Base-by-base conservation (phyloP, 2,113 vertebrate species). In the Isichthys henryi region DNA sequence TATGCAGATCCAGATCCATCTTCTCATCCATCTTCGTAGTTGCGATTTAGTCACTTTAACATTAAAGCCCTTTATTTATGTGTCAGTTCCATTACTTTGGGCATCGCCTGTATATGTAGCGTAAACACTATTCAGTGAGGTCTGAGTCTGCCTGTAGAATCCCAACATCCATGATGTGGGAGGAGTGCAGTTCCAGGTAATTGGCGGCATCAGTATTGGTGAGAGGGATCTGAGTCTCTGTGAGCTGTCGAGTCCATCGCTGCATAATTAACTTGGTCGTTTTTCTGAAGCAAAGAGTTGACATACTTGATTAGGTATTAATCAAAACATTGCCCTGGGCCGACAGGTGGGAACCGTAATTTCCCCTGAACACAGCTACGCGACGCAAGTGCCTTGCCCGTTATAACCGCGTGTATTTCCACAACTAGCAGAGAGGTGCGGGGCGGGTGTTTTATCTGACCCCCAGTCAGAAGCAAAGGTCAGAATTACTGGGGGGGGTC, bases 321-420 rank as follows among this genome's bases (percentile, higher is more conserved):
- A 94, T 94, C 93, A 94, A 93, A 94, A 94, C 91, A 92, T 91
- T 90, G 92, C 92, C 86, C 89, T 86, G 21, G n/a, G 89, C 89
- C 46, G 50, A 53, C 86, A 46, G 66, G 9, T 19, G 35, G 89
- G 19, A 45, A 10, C 31, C 31, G 82, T 45, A 17, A 45, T 52
- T 84, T 58, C 85, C 66, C 62, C 77, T 48, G 48, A 17, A n/a
- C 13, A 39, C 17, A 35, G 35, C 35, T 49, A 31, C 3, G 0
- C 35, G 1, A 35, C 85, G n/a, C 10, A 27, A 85, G 35, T 50
- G 3, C 43, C 50, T 9, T 21, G 74, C 17, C 70, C 35, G 9
- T n/a, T 66, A 56, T 45, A 23, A 31, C 31, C 7, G 3, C 4
- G 52, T 58, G 31, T 19, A 10, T 87, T 62, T 88, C 19, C 53